Evolutionary conservation across 2,113 vertebrate species (phyloP), one percentile per base, ranked within the genome.

Genomic region (Tautogolabrus adspersus): DNA sequence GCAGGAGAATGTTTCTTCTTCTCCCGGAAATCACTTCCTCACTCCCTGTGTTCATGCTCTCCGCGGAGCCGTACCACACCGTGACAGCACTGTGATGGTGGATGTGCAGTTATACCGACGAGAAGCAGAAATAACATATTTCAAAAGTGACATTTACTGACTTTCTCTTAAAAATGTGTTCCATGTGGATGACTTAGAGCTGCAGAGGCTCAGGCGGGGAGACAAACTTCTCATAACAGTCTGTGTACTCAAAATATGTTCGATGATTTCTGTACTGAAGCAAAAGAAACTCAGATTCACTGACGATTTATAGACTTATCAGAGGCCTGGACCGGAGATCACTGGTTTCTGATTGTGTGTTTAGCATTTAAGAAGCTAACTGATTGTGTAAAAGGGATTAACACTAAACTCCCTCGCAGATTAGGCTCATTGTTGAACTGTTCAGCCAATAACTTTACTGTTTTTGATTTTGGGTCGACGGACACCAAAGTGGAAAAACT

Each of bases 61-160:
- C 62, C 8, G 13, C 51, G 55, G 54, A 66, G 42, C 54, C 6
- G 19, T 66, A 47, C 42, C 47, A 57, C 72, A 49, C 8, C 19
- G n/a, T 51, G 54, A 37, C 62, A 59, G 21, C 51, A 8, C 18
- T 21, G 2, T 19, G 51, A 46, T 46, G 19, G 42, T 38, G 62
- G 42, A 40, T 63, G 34, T 47, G 57, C 19, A 60, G 67, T 47
- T 44, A 57, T 72, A 44, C 54, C 11, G 62, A 66, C 42, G 37
- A 51, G 0, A 60, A 7, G 15, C 44, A 58, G 54, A 38, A 38
- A 38, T 49, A 59, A 66, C 62, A 66, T 75, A 22, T 51, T 66
- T 66, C 30, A 59, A 51, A 47, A 49, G 42, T 49, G 63, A 65
- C 61, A 55, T 74, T 65, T 65, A 64, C 42, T 56, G 72, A 23